These are phyloP conservation scores for Odiellus spinosus DNA, from an alignment of 2,888 invertebrate species.

Conservation along the genomic window DNA sequence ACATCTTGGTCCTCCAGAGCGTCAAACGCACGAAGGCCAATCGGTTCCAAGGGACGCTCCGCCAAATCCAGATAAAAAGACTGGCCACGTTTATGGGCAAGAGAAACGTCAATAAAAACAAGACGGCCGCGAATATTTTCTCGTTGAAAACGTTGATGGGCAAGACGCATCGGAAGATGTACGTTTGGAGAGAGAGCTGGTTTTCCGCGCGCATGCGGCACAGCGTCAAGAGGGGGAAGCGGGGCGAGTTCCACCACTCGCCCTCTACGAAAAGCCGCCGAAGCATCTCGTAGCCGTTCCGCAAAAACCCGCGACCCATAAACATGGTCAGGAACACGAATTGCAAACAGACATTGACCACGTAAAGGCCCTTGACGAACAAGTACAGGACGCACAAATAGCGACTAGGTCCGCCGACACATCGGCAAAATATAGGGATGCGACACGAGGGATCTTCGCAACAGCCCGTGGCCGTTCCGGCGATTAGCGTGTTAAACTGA, in stretches of 20 bases:
- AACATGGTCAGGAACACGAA: conserved; percentile 30
- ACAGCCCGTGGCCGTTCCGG: conserved; percentile 23
- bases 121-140: conserved; percentile 27
- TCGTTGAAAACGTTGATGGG: conserved; percentile 29
- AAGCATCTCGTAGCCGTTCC: conserved; percentile 25
- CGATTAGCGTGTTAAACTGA: conserved; percentile 25
- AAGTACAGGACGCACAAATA: conserved; percentile 29
- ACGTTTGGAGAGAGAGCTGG: conserved; percentile 25
- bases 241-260: conserved; percentile 29
- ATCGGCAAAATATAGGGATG: conserved; percentile 17
- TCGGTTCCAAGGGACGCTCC: conserved; percentile 24
- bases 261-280: conserved; percentile 23
- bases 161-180: conserved; percentile 27
- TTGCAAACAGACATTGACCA: conserved; percentile 29
- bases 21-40: conserved; percentile 28
- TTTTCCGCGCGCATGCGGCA: conserved; percentile 28
- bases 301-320: conserved; percentile 26
- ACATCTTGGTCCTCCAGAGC: conserved; percentile 31
- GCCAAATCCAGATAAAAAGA: conserved; percentile 24
- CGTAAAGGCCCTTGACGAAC: conserved; percentile 29
- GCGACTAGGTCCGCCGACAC: conserved; percentile 22
- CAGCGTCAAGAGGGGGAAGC: conserved; percentile 32
- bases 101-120: conserved; percentile 28
- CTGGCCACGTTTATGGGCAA: conserved; percentile 24
- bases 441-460: conserved; percentile 22